Percentiles rank a stretch among this genome's conserved stretches.
Evolutionary conservation across 2,888 invertebrate genomes (phyloP).

Genomic region (Sphecodes monilicornis): DNA sequence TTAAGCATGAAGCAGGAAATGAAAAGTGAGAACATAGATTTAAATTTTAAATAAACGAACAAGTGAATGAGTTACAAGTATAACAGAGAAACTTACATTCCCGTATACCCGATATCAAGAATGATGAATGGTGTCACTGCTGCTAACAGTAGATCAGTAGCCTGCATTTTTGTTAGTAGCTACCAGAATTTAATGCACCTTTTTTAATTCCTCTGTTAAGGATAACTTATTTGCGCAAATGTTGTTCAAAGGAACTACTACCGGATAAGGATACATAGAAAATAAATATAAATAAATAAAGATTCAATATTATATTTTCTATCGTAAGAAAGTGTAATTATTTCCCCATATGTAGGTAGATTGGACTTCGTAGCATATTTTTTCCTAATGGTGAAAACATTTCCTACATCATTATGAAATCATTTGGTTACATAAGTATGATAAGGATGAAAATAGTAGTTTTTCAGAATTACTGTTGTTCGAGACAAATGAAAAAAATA

Average conservation of each 20-base stretch:
- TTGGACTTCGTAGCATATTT: background rate
- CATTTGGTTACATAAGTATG: conserved; percentile 20
- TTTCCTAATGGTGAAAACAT: background rate
- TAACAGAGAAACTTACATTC: conserved; percentile 79
- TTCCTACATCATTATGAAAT: conserved; percentile 5
- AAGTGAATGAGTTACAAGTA: conserved; percentile 41
- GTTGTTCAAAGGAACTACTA: conserved; percentile 35
- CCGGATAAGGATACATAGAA: conserved; percentile 9
- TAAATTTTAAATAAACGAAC: conserved; percentile 25
- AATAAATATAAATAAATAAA: conserved; percentile 20
- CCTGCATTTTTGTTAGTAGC: conserved; percentile 79
- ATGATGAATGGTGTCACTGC: conserved; percentile 78
- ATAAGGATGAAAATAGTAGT: background rate
- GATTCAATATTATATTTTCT: conserved; percentile 3
- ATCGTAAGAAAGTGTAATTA: conserved; percentile 38
- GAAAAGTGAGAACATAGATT: conserved; percentile 5
- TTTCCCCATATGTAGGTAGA: conserved; percentile 9
- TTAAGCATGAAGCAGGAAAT: background rate
- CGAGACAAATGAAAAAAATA: background rate
- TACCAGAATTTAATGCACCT: conserved; percentile 56
- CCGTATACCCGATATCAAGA: conserved; percentile 82
- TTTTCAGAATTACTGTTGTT: background rate
- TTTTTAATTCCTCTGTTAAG: conserved; percentile 39
- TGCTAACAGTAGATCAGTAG: conserved; percentile 78
- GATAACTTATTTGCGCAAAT: conserved; percentile 23